Conservation (phyloP, 2,888 invertebrate genomes). For the Tetramorium bicarinatum region DNA sequence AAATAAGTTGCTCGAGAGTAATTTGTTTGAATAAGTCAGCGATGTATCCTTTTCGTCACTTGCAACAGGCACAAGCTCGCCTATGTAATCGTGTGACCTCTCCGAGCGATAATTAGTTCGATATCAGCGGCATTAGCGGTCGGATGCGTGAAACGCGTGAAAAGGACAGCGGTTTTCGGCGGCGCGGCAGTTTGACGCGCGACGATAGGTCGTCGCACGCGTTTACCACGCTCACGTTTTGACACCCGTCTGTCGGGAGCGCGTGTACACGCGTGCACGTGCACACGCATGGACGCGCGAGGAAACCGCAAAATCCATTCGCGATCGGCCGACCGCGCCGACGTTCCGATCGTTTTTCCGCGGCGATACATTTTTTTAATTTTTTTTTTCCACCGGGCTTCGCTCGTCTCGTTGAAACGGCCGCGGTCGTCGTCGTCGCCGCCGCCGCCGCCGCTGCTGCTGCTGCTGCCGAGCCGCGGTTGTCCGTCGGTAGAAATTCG, state of each 20-base stretch:
- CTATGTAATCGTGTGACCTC: neutral
- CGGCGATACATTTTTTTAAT: slow-evolving; percentile 29
- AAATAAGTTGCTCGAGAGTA: neutral
- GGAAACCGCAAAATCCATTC: slow-evolving; percentile 74
- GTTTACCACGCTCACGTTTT: slow-evolving; percentile 68
- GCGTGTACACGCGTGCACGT: neutral
- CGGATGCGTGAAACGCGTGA: slow-evolving; percentile 74
- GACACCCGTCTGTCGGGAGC: slow-evolving; percentile 56
- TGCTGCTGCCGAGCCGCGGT: slow-evolving; percentile 34
- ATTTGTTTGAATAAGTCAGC: neutral
- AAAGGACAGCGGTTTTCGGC: slow-evolving; percentile 77
- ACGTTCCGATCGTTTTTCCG: slow-evolving; percentile 50
- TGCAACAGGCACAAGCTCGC: neutral
- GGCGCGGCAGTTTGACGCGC: slow-evolving; percentile 57
- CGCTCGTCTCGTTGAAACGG: slow-evolving; percentile 39
- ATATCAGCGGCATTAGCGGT: slow-evolving; percentile 68
- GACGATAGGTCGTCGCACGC: slow-evolving; percentile 40
- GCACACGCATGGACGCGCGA: slow-evolving; percentile 11
- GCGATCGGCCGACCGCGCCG: slow-evolving; percentile 52
- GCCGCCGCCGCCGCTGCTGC: slow-evolving; percentile 14
- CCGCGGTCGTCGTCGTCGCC: slow-evolving; percentile 25
- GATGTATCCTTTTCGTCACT: neutral
- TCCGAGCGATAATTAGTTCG: slow-evolving; percentile 75
- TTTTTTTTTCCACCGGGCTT: slow-evolving; percentile 11
- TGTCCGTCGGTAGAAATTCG: slow-evolving; percentile 63